Evolutionary conservation across 2,888 invertebrate species (phyloP), one percentile per base, ranked within the genome.

Genomic region (Barypeithes pellucidus): DNA sequence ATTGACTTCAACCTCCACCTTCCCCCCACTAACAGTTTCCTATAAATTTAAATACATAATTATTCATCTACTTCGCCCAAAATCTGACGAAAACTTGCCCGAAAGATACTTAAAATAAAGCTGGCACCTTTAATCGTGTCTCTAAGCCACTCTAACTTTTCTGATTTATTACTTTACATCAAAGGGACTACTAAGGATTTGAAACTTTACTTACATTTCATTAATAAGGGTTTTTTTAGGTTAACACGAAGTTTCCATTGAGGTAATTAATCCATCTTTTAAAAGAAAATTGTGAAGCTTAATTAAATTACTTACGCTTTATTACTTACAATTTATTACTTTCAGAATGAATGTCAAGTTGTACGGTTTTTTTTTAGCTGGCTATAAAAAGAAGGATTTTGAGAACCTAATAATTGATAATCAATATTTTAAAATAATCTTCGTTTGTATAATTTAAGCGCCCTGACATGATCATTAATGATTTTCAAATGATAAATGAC

Each of bases 61-160:
- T 29, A 29, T 29, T 7, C 29, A 39, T 39, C 2, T 39, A n/a
- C 12, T 36, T 36, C 18, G 7, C 2, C 18, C 11, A 18, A 43
- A 47, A 9, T 47, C 47, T 11, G 47, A 18, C 47, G 47, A 20
- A 47, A 47, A 2, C 11, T 20, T 47, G 47, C n/a, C 12, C 24
- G 14, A 24, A 24, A 22, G 24, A 52, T 22, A 52, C 52, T 47
- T 47, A 47, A 47, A 47, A 20, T 47, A 47, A 47, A 47, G 47
- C 11, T 47, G 9, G 9, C 20, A 47, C 47, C 47, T 47, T 47
- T 7, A 47, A 45, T 45, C 45, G 47, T 47, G 47, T 18, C 47
- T 12, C 20, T 47, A 47, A 47, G 47, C 47, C 47, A 47, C 20
- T 20, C 20, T 7, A 47, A 47, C 47, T 47, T 43, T 47, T 18